Conservation (phyloP, 2,888 invertebrate genomes). For the Drosophila robusta region DNA sequence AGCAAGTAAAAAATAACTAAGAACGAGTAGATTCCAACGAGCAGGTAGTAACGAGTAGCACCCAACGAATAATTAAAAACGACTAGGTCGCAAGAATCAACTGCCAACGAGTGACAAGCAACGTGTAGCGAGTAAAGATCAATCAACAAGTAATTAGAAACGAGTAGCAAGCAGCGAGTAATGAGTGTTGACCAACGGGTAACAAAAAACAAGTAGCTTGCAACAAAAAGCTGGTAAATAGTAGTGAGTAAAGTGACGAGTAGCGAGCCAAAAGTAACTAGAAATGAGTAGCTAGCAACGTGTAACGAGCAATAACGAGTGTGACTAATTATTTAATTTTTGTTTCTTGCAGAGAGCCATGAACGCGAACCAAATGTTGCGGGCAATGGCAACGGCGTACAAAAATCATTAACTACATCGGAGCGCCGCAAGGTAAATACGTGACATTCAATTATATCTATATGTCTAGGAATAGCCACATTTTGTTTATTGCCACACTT, state of each 20-base stretch:
- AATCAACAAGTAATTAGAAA: too few relatives aligned
- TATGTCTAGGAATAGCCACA: neutral
- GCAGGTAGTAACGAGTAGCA: neutral
- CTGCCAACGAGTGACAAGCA: too few relatives aligned
- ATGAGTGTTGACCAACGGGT: neutral
- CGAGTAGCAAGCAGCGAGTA: too few relatives aligned
- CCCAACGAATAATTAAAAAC: too few relatives aligned
- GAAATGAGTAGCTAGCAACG: too few relatives aligned
- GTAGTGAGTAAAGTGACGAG: neutral
- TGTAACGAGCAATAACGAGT: neutral
- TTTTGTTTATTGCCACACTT: conserved; percentile 9
- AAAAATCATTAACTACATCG: conserved; percentile 91
- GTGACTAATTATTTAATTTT: neutral
- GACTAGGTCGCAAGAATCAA: too few relatives aligned
- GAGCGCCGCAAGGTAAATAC: conserved; percentile 89
- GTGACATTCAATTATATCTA: neutral
- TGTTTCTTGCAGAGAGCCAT: conserved; percentile 42
- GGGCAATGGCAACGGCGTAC: conserved; percentile 86
- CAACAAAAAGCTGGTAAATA: neutral
- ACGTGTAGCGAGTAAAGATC: too few relatives aligned
- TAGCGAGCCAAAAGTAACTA: neutral
- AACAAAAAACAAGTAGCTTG: neutral
- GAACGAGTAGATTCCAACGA: neutral
- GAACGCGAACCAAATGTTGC: conserved; percentile 46
- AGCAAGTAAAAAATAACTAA: neutral